Base-by-base conservation (phyloP, 53 echinoderm and acorn worm species). In the Astropecten irregularis region DNA sequence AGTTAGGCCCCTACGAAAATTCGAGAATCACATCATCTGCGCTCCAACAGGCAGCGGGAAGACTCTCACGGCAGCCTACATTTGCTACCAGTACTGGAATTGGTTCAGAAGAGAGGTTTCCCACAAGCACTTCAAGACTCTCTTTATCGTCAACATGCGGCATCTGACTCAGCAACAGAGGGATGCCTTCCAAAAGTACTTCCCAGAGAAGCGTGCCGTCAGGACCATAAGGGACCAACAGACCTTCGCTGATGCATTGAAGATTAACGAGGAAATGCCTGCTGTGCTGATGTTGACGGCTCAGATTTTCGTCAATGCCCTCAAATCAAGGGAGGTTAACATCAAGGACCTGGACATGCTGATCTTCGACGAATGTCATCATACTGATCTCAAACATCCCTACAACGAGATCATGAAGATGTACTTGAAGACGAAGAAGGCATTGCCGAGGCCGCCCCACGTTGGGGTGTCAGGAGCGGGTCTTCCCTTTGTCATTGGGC, bases 31-130 rank as follows among this genome's bases (percentile, higher is more conserved):
- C 72, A 93, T 90, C 72, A 93, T 93, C 79, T 93, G 90, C 57
- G 93, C 93, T 34, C 93, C 93, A 0, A 93, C 93, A 11, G 90
- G 93, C 18, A 83, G 86, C 32, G 93, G 93, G 11, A 93, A 93
- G 53, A 93, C 93, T 0, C 71, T 86, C 6, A 87, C 89, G 8
- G 93, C 93, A 20, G 86, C 89, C 26, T 68, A 55, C 50, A 79
- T 93, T 20, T 83, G 87, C 38, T 51, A 84, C 77, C 49, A 68
- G 48, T 51, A 69, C 49, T 47, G 76, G 77, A 48, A 18, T 2
- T 64, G 61, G 29, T 60, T 54, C 31, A 16, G 25, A 23, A 28
- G 21, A 9, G 36, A 84, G 33, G 27, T 26, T 27, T 14, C 23
- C 10, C 21, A 68, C 8, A 65, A 66, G 33, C 52, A 52, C 37